Percentiles rank a stretch among this genome's conserved stretches.
phyloP scores from a whole-genome alignment of 2,113 vertebrate genomes.

The Aspidoscelis tigris region DNA sequence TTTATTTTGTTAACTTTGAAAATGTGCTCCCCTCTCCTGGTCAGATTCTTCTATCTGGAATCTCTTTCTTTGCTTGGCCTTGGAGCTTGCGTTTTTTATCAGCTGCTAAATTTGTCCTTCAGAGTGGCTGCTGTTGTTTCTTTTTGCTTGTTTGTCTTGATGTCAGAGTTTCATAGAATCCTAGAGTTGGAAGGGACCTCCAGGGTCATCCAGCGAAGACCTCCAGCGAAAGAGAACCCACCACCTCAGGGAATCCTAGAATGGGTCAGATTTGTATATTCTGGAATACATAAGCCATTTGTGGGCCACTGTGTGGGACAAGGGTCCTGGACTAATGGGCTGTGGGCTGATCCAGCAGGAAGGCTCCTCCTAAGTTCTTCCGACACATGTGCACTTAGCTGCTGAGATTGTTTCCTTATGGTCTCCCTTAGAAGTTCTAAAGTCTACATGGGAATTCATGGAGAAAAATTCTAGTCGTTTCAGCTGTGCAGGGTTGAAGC shows the following conservation, averaged over 20 bases:
- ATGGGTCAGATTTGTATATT: too few species aligned
- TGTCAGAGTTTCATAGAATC: conserved; percentile 45
- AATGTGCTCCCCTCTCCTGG: too few species aligned
- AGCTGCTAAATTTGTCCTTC: neutral
- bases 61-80: neutral
- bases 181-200: too few species aligned
- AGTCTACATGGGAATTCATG: neutral
- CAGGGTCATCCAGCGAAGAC: too few species aligned
- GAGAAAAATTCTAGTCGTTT: neutral
- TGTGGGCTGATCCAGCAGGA: too few species aligned
- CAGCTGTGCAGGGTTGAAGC: neutral
- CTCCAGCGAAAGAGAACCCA: too few species aligned
- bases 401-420: neutral
- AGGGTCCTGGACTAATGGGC: too few species aligned
- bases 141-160: conserved; percentile 53
- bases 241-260: too few species aligned
- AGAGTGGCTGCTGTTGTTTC: neutral
- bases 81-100: neutral
- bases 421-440: neutral
- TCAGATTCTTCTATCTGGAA: neutral
- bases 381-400: neutral
- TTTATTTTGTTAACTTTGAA: neutral
- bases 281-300: too few species aligned
- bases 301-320: too few species aligned
- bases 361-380: too few species aligned